Evolutionary conservation across 2,888 invertebrate genomes (phyloP), one percentile per base, ranked within the genome.

Genomic region (Phortica magna): DNA sequence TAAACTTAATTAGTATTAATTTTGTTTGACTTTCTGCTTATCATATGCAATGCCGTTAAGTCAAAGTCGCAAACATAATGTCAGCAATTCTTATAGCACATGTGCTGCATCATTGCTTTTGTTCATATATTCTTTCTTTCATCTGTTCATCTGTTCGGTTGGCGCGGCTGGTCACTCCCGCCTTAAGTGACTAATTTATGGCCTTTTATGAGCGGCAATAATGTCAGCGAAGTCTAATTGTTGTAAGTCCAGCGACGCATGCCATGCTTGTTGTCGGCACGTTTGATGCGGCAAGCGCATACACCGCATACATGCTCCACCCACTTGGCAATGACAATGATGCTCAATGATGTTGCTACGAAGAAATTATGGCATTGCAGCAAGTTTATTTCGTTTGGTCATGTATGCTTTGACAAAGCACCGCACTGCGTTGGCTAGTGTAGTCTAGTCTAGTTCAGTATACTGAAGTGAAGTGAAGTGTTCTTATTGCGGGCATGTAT

Each of bases 141-240:
- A 64, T 64, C 10, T 64, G 7, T 59, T 59, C 22, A 31, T 31
- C 4, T 64, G 22, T 59, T 59, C 19, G 59, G 5, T 59, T 17
- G 19, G 53, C 4, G 1, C 53, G 14, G 10, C 4, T 57, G 59
- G 59, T 59, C 59, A 59, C 59, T 59, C 59, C 75, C 87, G 80
- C 80, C 83, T 87, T 85, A 84, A 85, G 82, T 88, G 88, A 88
- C 88, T 88, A 85, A 85, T 85, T 85, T 85, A 88, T 88, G 83
- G 87, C 85, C 85, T 84, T 88, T 88, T 85, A 87, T 88, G 88
- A 83, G 79, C 70, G n/a, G 41, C 70, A 64, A 65, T 74, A 48
- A 67, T 67, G 67, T 67, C 67, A 17, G 67, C 41, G n/a, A n/a
- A 67, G 67, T 67, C 67, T 67, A 67, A 67, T 67, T 67, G 67